These are phyloP conservation scores for Nomada ferruginata DNA, from an alignment of 2,888 invertebrate species.

Conservation along the genomic window DNA sequence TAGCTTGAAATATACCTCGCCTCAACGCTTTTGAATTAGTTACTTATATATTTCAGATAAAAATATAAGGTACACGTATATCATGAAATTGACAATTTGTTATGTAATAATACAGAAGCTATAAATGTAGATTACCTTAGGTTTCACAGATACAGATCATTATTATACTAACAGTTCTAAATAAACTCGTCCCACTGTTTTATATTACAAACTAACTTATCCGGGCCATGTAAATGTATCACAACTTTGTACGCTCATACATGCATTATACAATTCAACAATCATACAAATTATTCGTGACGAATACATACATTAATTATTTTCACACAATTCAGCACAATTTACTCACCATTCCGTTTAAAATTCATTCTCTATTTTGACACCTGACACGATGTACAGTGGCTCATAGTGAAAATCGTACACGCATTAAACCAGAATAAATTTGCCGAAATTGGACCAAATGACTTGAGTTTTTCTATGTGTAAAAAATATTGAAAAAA, in stretches of 20 bases:
- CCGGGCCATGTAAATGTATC: constrained; percentile 61
- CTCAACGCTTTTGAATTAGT: neutral
- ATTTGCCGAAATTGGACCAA: too few species aligned
- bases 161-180: constrained; percentile 13
- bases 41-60: constrained; percentile 40
- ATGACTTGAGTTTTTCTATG: too few species aligned
- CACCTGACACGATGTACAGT: constrained; percentile 41
- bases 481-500: too few species aligned
- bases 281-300: constrained; percentile 47
- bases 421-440: too few species aligned
- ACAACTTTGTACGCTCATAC: constrained; percentile 56
- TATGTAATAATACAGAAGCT: constrained; percentile 38
- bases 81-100: constrained; percentile 59
- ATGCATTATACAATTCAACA: constrained; percentile 44
- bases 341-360: constrained; percentile 40
- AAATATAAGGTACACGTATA: constrained; percentile 52
- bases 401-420: too few species aligned
- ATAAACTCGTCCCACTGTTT: constrained; percentile 30
- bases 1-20: neutral
- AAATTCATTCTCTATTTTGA: constrained; percentile 44
- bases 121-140: constrained; percentile 29
- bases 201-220: constrained; percentile 42
- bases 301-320: constrained; percentile 51
- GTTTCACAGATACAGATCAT: constrained; percentile 27
- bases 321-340: constrained; percentile 45